Base-by-base conservation (phyloP, 2,888 invertebrate species). In the Abscondita cerata region DNA sequence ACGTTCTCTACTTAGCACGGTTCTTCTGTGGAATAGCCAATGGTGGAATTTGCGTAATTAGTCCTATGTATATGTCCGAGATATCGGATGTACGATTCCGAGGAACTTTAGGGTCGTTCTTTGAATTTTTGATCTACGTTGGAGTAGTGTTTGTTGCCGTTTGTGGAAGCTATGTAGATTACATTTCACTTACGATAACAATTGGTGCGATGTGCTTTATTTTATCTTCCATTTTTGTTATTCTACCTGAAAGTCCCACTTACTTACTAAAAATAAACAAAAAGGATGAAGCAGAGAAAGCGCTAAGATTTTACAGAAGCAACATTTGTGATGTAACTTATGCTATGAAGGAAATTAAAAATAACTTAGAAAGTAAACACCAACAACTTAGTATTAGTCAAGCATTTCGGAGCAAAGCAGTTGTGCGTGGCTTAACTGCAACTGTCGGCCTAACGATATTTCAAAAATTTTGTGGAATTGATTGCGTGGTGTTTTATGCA, bases 1-100 rank as follows among this genome's bases (percentile, higher is more conserved):
- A 34, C 3, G 16, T 31, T 1, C 25, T 62, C 9, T 62, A 36
- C 13, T 13, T 46, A 2, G 91, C 87, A 0, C 83, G 91, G 62
- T 84, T 92, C 68, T 81, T 93, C 52, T 90, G 88, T 68, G 95
- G 95, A 52, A 78, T 89, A 55, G 84, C 81, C 0, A 73, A 85
- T 72, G 91, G 91, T 47, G 88, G 89, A 0, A 84, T 87, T 19
- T 91, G 91, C 73, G 91, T 93, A 1, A 84, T 90, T 4, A 89
- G 89, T 0, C 93, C 94, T 0, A 89, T 93, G 82, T 95, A 93
- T 77, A 88, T 94, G 25, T 88, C 89, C 0, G 95, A 95, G 81
- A 90, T 92, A 19, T 89, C 92, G 0, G 91, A 93, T 73, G 87
- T 89, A 0, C 87, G 89, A 31, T 86, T 91, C 71, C 84, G 93